Percentiles rank a stretch among this genome's conserved stretches.
Evolutionary conservation across 2,113 vertebrate species (phyloP).

Genomic region (Marcusenius ussheri): DNA sequence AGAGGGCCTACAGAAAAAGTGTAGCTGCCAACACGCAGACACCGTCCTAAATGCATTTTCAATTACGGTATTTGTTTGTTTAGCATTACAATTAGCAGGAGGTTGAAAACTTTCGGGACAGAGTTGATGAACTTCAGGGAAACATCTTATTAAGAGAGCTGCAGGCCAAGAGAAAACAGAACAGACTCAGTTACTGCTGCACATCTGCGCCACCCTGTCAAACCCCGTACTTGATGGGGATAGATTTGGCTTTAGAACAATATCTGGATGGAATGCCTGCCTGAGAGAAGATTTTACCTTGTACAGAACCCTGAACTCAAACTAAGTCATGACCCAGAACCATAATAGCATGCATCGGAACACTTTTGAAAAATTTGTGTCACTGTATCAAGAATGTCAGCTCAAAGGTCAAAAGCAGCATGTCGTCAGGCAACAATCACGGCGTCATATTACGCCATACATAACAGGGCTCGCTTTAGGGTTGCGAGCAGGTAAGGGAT

Average conservation of each 20-base stretch:
- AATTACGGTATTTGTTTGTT: background rate
- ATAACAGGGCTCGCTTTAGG: slow-evolving; percentile 40
- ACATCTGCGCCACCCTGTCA: background rate
- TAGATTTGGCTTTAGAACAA: background rate
- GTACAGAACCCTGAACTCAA: background rate
- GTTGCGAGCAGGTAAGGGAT: slow-evolving; percentile 44
- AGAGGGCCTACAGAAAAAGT: background rate
- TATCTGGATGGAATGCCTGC: background rate
- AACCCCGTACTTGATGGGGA: background rate
- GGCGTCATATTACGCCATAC: slow-evolving; percentile 18
- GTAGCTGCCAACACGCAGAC: background rate
- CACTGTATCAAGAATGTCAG: background rate
- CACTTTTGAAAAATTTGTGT: background rate
- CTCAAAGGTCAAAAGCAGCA: slow-evolving; percentile 18
- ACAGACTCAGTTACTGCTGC: background rate
- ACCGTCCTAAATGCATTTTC: background rate
- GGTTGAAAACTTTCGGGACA: background rate
- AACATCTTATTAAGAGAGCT: background rate
- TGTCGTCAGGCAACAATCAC: slow-evolving; percentile 33
- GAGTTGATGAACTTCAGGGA: background rate
- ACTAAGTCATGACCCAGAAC: background rate
- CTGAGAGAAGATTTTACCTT: background rate
- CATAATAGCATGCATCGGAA: background rate
- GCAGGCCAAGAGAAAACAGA: background rate
- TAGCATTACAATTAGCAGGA: background rate